Conservation (phyloP, 1,140 invertebrate species). For the Penaeus chinensis region DNA sequence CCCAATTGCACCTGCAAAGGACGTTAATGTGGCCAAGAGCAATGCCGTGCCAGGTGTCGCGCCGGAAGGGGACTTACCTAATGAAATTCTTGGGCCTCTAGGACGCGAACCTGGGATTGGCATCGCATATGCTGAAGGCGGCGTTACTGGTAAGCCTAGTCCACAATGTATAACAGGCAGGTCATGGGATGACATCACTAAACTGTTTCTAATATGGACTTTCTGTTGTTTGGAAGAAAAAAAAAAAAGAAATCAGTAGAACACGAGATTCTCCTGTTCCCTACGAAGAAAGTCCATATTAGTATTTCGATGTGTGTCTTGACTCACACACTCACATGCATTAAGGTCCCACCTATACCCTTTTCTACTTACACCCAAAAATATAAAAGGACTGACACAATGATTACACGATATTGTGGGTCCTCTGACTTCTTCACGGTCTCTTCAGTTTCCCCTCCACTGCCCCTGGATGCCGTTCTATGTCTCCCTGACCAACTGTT, state of each 20-base stretch:
- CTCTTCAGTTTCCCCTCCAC: background rate
- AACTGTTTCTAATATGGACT: constrained; percentile 45
- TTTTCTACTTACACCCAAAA: constrained; percentile 18
- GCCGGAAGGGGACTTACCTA: constrained; percentile 37
- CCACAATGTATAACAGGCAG: constrained; percentile 49
- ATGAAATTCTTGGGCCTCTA: constrained; percentile 48
- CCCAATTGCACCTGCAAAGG: constrained; percentile 6
- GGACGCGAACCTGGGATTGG: constrained; percentile 49
- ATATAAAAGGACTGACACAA: constrained; percentile 26
- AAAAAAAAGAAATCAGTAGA: too few species aligned
- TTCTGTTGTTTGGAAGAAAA: background rate
- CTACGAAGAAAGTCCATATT: too few species aligned
- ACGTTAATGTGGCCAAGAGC: constrained; percentile 14
- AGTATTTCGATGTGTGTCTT: too few species aligned
- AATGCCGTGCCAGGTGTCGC: constrained; percentile 14
- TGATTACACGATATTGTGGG: background rate
- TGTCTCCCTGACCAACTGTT: constrained; percentile 60
- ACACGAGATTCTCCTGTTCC: too few species aligned
- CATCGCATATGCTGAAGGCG: constrained; percentile 56
- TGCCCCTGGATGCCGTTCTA: constrained; percentile 2
- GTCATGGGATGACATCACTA: constrained; percentile 55
- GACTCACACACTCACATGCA: too few species aligned
- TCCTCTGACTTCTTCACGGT: background rate
- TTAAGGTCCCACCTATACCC: too few species aligned
- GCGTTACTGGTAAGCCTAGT: constrained; percentile 60